These are phyloP conservation scores for Nemopilema nomurai DNA, from an alignment of 30 jellyfish, hydroid and myxozoan species.

Conservation along the genomic window DNA sequence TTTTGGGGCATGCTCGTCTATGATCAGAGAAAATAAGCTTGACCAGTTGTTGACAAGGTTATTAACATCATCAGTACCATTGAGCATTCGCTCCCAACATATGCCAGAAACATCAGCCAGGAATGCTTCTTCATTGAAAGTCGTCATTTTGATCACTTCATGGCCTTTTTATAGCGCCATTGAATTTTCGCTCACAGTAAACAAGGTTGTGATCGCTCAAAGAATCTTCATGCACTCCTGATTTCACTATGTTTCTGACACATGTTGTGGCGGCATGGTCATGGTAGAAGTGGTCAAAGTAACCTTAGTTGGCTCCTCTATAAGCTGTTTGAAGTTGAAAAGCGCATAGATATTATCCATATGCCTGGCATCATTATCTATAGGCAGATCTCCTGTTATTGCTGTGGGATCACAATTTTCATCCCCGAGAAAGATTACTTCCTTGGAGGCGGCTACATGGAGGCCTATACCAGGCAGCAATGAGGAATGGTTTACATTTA, in stretches of 20 bases:
- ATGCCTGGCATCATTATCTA: slow-evolving; percentile 19
- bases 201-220: slow-evolving; percentile 33
- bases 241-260: slow-evolving; percentile 13
- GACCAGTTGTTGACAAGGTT: slow-evolving; percentile 22
- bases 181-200: slow-evolving; percentile 32
- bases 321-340: slow-evolving; percentile 35
- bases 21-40: slow-evolving; percentile 20
- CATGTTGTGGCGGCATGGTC: slow-evolving; percentile 44
- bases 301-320: slow-evolving; percentile 30
- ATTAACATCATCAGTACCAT: slow-evolving; percentile 36
- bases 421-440: slow-evolving; percentile 47
- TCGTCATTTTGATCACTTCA: slow-evolving; percentile 48
- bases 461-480: slow-evolving; percentile 51
- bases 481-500: slow-evolving; percentile 31
- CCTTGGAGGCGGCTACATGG: slow-evolving; percentile 42
- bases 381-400: slow-evolving; percentile 26
- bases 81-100: slow-evolving; percentile 56
- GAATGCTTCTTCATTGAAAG: slow-evolving; percentile 31
- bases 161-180: slow-evolving; percentile 46
- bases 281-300: slow-evolving; percentile 30
- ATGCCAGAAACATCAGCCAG: slow-evolving; percentile 54
- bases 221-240: slow-evolving; percentile 28
- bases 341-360: slow-evolving; percentile 13
- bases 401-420: slow-evolving; percentile 38
- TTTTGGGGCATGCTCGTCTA: slow-evolving; percentile 35